Base-by-base conservation (phyloP, 2,113 vertebrate species). In the Otis tarda region DNA sequence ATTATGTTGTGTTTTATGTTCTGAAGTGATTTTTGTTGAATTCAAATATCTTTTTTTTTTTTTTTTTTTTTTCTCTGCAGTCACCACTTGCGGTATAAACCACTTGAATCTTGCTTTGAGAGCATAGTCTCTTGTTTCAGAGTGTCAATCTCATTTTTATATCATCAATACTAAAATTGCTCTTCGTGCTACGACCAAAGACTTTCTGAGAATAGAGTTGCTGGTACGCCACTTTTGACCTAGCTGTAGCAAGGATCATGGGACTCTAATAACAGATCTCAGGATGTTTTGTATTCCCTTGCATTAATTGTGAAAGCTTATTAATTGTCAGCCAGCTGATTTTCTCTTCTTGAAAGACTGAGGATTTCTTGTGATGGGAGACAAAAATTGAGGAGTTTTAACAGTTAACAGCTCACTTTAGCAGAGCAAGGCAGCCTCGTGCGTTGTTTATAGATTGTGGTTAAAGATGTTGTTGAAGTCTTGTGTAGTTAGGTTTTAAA, bases 171-270 rank as follows among this genome's bases (percentile, higher is more conserved):
- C 69, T 89, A 87, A 49, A 39, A 28, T 70, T 81, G 57, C 20
- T 69, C 0, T 64, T 78, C 52, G 21, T 88, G 15, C 47, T 49
- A 2, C 47, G 68, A 41, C 28, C 21, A 14, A 30, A 63, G 37
- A 7, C 47, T 73, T 24, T 16, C 24, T 43, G 33, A 56, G 28
- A 56, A 18, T 35, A 0, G 2, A 50, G 50, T 41, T 19, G 16
- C 16, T 45, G 7, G 22, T n/a, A 56, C 49, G 9, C 21, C 3
- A 1, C 33, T 73, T 78, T 16, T 8, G 56, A 1, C 2, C 1
- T 10, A 21, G 28, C 8, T 77, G 18, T 55, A 3, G 14, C 16
- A 17, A 22, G 70, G 41, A 4, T 35, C 17, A 8, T 33, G 17
- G 22, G 43, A 28, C 37, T 81, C 68, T 59, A 47, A 50, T 39